Evolutionary conservation across 2,888 invertebrate genomes (phyloP).

Genomic region (Pardosa pseudoannulata): DNA sequence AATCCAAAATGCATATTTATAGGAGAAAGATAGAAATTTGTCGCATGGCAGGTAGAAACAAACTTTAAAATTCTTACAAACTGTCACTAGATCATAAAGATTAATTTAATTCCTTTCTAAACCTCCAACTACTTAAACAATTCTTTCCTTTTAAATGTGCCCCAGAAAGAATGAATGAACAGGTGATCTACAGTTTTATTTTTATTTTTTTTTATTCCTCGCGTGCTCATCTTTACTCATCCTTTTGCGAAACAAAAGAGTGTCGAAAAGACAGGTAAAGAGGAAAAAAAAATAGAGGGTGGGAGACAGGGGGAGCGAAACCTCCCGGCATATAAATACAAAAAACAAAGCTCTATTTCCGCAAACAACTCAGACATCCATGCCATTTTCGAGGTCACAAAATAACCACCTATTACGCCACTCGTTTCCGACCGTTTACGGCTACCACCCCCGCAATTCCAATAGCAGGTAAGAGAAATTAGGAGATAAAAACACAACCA

Average conservation of each 20-base stretch:
- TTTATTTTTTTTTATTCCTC: too few relatives aligned
- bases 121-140: too few relatives aligned
- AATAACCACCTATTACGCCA: conserved; percentile 66
- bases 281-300: background rate
- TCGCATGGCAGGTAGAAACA: too few relatives aligned
- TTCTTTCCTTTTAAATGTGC: too few relatives aligned
- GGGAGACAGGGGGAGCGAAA: background rate
- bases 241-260: background rate
- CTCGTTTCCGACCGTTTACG: conserved; percentile 57
- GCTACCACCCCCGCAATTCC: conserved; percentile 45
- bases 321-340: conserved; percentile 1
- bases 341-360: conserved; percentile 45
- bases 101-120: too few relatives aligned
- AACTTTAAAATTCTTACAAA: too few relatives aligned
- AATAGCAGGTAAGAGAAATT: conserved; percentile 33
- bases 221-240: too few relatives aligned
- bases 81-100: too few relatives aligned
- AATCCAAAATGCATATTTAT: too few relatives aligned
- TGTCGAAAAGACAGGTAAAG: background rate
- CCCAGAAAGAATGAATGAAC: too few relatives aligned
- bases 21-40: too few relatives aligned
- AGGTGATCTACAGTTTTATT: too few relatives aligned
- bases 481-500: background rate
- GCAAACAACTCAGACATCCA: conserved; percentile 56
- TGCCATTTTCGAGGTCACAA: conserved; percentile 55